Evolutionary conservation across 2,113 vertebrate genomes (phyloP).

Genomic region (Zosterops hypoxanthus): DNA sequence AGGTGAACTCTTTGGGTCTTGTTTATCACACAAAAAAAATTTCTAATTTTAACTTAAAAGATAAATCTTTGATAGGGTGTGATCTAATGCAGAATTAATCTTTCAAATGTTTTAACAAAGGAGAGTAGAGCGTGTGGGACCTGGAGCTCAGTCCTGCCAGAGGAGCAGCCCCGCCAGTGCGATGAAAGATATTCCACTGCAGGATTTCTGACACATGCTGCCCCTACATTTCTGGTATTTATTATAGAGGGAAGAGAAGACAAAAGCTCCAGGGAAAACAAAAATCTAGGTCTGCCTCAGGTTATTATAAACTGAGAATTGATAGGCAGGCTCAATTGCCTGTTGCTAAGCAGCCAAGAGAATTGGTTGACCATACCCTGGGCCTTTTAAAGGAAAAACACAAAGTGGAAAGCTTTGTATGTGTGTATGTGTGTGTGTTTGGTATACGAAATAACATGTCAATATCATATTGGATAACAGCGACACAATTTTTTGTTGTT

Average conservation of each 20-base stretch:
- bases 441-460: background rate
- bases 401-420: background rate
- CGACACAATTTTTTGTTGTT: background rate
- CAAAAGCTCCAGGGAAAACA: constrained; percentile 63
- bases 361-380: constrained; percentile 41
- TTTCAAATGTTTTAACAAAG: background rate
- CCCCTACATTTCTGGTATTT: constrained; percentile 56
- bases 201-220: constrained; percentile 43
- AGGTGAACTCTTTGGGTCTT: background rate
- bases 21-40: background rate
- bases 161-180: background rate
- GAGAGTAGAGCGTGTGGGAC: background rate
- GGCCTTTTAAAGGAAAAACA: background rate
- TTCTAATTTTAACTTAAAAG: background rate
- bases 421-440: background rate
- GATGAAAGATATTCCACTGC: constrained; percentile 34
- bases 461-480: background rate
- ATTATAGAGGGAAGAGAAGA: constrained; percentile 50
- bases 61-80: background rate
- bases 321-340: constrained; percentile 62
- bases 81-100: background rate
- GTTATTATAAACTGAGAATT: constrained; percentile 71
- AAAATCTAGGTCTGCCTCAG: constrained; percentile 67
- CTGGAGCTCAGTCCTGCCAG: background rate
- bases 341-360: constrained; percentile 68